Base-by-base conservation (phyloP, 2,797 vertebrate species). In the Chanos chanos region DNA sequence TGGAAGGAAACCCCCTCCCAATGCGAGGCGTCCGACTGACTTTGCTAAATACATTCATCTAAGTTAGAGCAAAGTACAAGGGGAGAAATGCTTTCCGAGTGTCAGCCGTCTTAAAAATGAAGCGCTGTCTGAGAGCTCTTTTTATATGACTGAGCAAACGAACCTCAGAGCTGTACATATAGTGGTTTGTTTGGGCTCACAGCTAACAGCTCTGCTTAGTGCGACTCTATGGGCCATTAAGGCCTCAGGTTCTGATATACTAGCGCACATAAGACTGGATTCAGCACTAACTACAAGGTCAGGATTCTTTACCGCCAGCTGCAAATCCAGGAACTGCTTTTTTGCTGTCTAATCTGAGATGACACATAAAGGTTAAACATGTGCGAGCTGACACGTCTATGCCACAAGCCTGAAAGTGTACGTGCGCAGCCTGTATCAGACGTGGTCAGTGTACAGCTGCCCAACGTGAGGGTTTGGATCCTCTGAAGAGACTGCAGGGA, bases 261-360 rank as follows among this genome's bases (percentile, higher is more conserved):
- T 53, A 72, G 66, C 62, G 39, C 61, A 65, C 45, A 45, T 66
- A 67, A 74, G 75, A 65, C 64, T 50, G 22, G 48, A 67, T 74
- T 72, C 72, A 53, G 57, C 68, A 72, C 53, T 66, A 75, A 77
- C 81, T 82, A 77, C 41, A 33, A 54, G 70, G 64, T 79, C 70
- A 71, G 52, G 45, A 61, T 50, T 49, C 30, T 68, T 66, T 60
- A 64, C 53, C 44, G 43, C 57, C n/a, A 52, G 67, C 64, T 57
- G 67, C 79, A 75, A 73, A 78, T 79, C 66, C 27, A 33, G 22
- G 5, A 19, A n/a, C 5, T 7, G 12, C 8, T 7, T 4, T 15
- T 13, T 36, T 21, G 22, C 7, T n/a, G 5, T 37, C 12, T 39
- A 49, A 9, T 3, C 15, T 18, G 21, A 8, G 22, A 34, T 37